Conservation (phyloP, 1,140 invertebrate genomes). For the Tetramorium alpestre region DNA sequence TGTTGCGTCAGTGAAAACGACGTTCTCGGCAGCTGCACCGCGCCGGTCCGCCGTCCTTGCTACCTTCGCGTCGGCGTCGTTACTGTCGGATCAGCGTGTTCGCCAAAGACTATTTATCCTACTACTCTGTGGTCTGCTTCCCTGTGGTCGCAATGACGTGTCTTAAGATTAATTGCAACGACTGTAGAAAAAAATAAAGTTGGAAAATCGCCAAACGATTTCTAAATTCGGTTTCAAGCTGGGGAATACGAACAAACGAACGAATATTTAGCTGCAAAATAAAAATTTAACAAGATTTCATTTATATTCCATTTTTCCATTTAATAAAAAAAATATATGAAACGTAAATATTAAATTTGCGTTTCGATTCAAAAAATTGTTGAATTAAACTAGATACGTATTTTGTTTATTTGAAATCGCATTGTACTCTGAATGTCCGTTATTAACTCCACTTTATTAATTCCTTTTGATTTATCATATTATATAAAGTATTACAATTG, state of each 20-base stretch:
- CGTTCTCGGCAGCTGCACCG: constrained; percentile 67
- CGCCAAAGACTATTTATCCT: constrained; percentile 45
- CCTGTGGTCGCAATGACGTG: not conserved
- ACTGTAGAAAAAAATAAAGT: not conserved
- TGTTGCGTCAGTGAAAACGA: constrained; percentile 65
- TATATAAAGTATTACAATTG: not conserved
- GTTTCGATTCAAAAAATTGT: not conserved
- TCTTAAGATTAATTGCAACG: not conserved
- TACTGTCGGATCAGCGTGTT: constrained; percentile 17
- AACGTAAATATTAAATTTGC: not conserved
- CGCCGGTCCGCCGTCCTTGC: constrained; percentile 43
- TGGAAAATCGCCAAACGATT: not conserved
- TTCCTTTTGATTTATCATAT: not conserved
- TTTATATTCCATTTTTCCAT: not conserved
- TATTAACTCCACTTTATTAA: too few species aligned
- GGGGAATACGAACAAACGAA: not conserved
- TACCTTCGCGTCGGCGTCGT: constrained; percentile 46
- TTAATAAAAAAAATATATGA: not conserved
- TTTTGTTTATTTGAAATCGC: too few species aligned
- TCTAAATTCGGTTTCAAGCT: not conserved
- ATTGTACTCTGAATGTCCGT: too few species aligned
- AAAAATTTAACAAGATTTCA: not conserved
- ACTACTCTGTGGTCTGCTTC: not conserved
- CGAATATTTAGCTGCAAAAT: not conserved
- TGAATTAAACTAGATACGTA: not conserved